Evolutionary conservation across 2,797 vertebrate species (phyloP), one percentile per base, ranked within the genome.

Genomic region (Telmatherina bonti): DNA sequence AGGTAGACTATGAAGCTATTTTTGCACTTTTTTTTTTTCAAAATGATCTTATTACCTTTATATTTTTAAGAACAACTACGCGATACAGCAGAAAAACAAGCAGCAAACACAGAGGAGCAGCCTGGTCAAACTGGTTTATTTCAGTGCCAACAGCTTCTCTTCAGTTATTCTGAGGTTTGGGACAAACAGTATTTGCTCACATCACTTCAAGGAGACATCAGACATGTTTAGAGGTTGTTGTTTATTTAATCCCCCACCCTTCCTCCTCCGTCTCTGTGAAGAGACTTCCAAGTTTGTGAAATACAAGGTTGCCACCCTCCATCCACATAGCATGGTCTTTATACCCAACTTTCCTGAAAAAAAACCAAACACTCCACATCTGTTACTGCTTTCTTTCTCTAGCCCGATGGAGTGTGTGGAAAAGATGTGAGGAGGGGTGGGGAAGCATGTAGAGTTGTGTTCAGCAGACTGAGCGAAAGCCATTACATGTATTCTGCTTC

Each of bases 341-440:
- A 90, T 86, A 57, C 65, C 72, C 62, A 13, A 24, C 73, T 74
- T 72, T 71, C 71, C 58, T 38, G 11, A n/a, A 47, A 55, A 20
- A 52, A 55, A 36, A 62, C 60, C 66, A 75, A 68, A 54, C 18
- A 13, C 70, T 69, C 65, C 86, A 94, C 93, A 94, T 93, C 92
- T 93, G 93, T 86, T 90, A 86, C 88, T 90, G 81, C 85, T 93
- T 93, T 92, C 66, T 84, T 79, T 71, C 81, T 77, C 69, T 82
- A 83, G 76, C 67, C 82, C 82, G 84, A 76, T 81, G 71, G 79
- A 83, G 72, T 74, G 72, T 64, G 72, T 51, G 47, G 47, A 51
- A 51, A 68, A 64, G 75, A 51, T 58, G 75, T 41, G 70, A 18
- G 54, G 24, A 41, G 22, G 52, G 38, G 62, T 53, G 31, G 22